phyloP scores from a whole-genome alignment of 1,140 invertebrate genomes.

The Bathynomus jamesi region DNA sequence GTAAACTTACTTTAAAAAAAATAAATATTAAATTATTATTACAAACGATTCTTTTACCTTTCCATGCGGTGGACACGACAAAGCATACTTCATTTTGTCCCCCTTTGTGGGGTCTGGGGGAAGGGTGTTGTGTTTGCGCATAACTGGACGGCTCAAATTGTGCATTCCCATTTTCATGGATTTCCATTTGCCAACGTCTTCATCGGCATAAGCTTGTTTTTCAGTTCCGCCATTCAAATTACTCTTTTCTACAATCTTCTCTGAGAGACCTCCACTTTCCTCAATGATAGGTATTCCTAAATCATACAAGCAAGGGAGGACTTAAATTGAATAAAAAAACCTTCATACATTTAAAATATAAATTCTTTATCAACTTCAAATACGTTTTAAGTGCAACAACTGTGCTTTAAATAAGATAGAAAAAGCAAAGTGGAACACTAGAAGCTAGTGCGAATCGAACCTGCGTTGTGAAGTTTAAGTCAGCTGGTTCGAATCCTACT shows the following conservation, averaged over 20 bases:
- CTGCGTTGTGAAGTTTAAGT: not conserved
- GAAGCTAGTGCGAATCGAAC: not conserved
- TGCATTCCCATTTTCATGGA: not conserved
- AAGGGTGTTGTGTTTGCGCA: conserved; percentile 19
- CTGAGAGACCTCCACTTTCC: not conserved
- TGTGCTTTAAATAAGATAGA: not conserved
- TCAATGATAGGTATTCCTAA: not conserved
- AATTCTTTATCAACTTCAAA: not conserved
- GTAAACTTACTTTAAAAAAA: too few species aligned
- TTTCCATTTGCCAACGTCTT: not conserved
- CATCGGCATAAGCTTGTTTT: not conserved
- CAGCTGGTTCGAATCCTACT: not conserved
- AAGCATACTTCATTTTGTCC: conserved; percentile 19
- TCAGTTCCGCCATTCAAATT: not conserved
- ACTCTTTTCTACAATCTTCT: not conserved
- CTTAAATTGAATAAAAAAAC: not conserved
- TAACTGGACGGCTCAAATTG: conserved; percentile 10
- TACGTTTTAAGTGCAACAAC: not conserved
- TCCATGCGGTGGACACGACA: conserved; percentile 27
- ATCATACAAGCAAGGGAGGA: too few species aligned
- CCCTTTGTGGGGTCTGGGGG: conserved; percentile 13
- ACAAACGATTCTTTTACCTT: too few species aligned
- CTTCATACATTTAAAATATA: not conserved
- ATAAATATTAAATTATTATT: too few species aligned
- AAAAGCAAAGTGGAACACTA: too few species aligned